Evolutionary conservation across 2,797 vertebrate species (phyloP).

Genomic region (Anguilla megastoma): DNA sequence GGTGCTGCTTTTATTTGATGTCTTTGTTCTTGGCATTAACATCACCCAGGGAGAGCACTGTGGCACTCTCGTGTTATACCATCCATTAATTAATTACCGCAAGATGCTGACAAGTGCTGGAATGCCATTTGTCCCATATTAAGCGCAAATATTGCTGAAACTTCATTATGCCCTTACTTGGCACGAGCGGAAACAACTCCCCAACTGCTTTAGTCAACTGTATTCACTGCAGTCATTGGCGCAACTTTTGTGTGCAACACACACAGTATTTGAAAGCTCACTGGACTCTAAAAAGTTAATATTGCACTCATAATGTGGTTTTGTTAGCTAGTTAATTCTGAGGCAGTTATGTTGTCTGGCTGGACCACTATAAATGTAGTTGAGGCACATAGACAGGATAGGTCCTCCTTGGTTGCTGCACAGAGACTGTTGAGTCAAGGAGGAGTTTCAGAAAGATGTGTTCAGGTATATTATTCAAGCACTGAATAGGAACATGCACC

Average conservation of each 20-base stretch:
- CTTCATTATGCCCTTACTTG: not conserved
- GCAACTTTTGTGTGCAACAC: not conserved
- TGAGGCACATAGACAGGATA: not conserved
- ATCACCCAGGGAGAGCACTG: not conserved
- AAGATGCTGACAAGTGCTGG: not conserved
- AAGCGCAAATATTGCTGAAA: not conserved
- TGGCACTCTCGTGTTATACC: not conserved
- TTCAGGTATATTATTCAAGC: not conserved
- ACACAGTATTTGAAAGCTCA: not conserved
- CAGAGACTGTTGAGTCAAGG: not conserved
- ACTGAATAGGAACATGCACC: not conserved
- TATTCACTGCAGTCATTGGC: not conserved
- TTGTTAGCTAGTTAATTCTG: not conserved
- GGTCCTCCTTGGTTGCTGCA: not conserved
- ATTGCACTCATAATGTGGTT: not conserved
- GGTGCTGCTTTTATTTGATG: constrained; percentile 11
- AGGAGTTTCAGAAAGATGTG: not conserved
- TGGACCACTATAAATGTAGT: not conserved
- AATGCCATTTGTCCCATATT: constrained; percentile 7
- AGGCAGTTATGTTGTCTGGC: no score
- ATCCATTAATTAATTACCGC: constrained; percentile 16
- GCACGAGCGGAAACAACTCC: not conserved
- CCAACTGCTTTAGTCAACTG: not conserved
- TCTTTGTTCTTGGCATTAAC: constrained; percentile 14
- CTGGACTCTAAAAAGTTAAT: not conserved